Evolutionary conservation across 2,113 vertebrate genomes (phyloP).

Genomic region (Arizona elegans): DNA sequence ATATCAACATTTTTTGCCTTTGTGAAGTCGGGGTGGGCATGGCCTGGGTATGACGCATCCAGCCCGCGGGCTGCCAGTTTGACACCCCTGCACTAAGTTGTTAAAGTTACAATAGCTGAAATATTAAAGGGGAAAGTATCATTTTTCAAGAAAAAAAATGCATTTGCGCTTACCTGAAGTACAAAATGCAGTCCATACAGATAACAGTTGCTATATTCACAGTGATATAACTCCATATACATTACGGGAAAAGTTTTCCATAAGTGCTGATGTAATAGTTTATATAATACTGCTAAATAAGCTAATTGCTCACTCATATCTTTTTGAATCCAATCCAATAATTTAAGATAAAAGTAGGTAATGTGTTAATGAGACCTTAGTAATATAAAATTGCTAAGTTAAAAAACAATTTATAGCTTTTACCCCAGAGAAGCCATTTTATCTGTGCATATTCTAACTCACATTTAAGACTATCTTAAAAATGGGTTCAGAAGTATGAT

Average conservation of each 20-base stretch:
- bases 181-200: not conserved
- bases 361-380: not conserved
- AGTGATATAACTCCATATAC: not conserved
- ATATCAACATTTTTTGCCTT: too few relatives aligned
- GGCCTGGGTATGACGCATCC: too few relatives aligned
- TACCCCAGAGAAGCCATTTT: not conserved
- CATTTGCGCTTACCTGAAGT: not conserved
- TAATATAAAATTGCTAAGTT: not conserved
- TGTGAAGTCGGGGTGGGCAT: too few relatives aligned
- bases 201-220: not conserved
- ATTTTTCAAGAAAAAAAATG: not conserved
- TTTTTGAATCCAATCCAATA: not conserved
- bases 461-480: not conserved
- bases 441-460: not conserved
- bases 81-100: not conserved
- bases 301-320: not conserved
- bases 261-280: not conserved
- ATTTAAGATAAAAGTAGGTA: not conserved
- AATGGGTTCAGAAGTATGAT: too few relatives aligned
- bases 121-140: not conserved
- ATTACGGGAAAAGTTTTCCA: not conserved
- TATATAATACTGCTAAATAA: not conserved
- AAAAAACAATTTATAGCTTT: constrained; percentile 6
- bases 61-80: too few relatives aligned
- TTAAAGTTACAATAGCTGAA: not conserved